Evolutionary conservation across 2,113 vertebrate genomes (phyloP), one percentile per base, ranked within the genome.

Genomic region (Solea senegalensis): DNA sequence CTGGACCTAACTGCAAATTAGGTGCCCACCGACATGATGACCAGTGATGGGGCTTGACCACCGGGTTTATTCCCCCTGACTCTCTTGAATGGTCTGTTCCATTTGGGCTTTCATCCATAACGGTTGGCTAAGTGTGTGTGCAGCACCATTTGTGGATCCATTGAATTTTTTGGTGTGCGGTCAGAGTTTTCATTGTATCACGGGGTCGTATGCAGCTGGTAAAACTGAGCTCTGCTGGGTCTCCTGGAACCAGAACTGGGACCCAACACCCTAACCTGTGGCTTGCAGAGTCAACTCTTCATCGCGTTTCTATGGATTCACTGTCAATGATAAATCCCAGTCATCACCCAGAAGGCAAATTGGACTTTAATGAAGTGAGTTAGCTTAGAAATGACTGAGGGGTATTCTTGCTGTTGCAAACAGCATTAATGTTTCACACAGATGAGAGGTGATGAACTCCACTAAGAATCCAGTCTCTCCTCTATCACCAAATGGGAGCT

Each of bases 1-100:
- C 82, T 82, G 55, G 80, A 83, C 78, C 85, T 73, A 81, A 80
- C 60, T 80, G 81, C 77, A 90, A 90, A 90, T 89, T 86, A 81
- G 74, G 78, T 89, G 90, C 90, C 86, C 85, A 90, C 76, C 81
- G 80, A 68, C 55, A 60, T 82, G 79, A 85, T 86, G 85, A 85
- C 57, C 39, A 64, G 61, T 65, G 70, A 82, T 74, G 74, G 21
- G 21, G 70, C 68, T 80, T 70, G 81, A 83, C 79, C 83, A 65
- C 44, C 43, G 63, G 60, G 74, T 63, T 68, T 52, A 56, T 68
- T 66, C 59, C 53, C 48, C 41, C 67, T 48, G 11, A 48, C 65
- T 71, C 59, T 9, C 57, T 74, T 59, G 74, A 64, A 77, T 64
- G 59, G 74, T 72, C 67, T 74, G 55, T 54, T 83, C 44, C 68